These are phyloP conservation scores for Panzeria rudis DNA, from an alignment of 2,888 invertebrate species.

Conservation along the genomic window DNA sequence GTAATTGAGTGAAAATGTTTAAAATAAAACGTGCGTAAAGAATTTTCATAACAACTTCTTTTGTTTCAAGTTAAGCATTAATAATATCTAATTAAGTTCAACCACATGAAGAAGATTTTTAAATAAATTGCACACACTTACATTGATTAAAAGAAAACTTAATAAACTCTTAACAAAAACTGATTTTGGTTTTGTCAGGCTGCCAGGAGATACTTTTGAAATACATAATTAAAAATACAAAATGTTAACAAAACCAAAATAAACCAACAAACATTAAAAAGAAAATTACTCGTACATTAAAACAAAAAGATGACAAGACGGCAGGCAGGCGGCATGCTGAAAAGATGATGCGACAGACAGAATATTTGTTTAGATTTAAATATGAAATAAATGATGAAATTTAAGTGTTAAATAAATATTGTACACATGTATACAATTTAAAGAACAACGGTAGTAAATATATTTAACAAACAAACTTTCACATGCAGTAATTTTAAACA, in stretches of 20 bases:
- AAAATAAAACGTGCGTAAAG: neutral
- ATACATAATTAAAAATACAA: neutral
- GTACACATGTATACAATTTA: slow-evolving; percentile 47
- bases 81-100: neutral
- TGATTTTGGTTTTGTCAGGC: slow-evolving; percentile 13
- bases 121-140: neutral
- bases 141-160: neutral
- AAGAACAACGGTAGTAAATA: slow-evolving; percentile 18
- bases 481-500: slow-evolving; percentile 52
- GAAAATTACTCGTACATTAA: neutral
- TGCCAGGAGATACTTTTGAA: slow-evolving; percentile 36
- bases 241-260: slow-evolving; percentile 4
- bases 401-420: slow-evolving; percentile 66
- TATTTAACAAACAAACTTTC: slow-evolving; percentile 27
- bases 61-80: neutral
- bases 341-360: slow-evolving; percentile 18
- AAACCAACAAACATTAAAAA: neutral
- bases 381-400: slow-evolving; percentile 46
- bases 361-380: slow-evolving; percentile 57
- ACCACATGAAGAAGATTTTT: neutral
- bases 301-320: neutral
- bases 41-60: neutral
- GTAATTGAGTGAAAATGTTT: neutral
- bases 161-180: slow-evolving; percentile 4
- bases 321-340: slow-evolving; percentile 5